Base-by-base conservation (phyloP, 2,797 vertebrate genomes). In the Phataginus tetradactyla region DNA sequence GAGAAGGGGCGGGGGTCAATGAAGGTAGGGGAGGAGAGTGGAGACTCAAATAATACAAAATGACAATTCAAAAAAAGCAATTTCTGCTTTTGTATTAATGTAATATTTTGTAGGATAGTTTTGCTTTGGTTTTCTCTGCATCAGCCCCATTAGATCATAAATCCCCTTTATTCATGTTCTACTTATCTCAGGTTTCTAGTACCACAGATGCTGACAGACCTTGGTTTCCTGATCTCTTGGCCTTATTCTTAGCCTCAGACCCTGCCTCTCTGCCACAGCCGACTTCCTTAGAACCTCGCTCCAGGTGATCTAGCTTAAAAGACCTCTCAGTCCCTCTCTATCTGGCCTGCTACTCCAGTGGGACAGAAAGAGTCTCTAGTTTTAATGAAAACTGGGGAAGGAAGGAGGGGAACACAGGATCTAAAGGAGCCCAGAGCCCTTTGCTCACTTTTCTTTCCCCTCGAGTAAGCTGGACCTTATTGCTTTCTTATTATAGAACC, bases 1-100 rank as follows among this genome's bases (percentile, higher is more conserved):
- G 29, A 71, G 42, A 68, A n/a, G 78, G 29, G 25, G 27, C 11
- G 68, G 21, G 7, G 20, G 51, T 34, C 32, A 13, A 42, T 42
- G 51, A 93, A 8, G 21, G 10, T 49, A 78, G 4, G 1, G 12
- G 11, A 68, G 20, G 61, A 68, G 37, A 75, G 27, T 39, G 21
- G 29, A 90, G 68, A 90, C 29, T 85, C 78, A 88, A 34, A 68
- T 59, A 88, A 92, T 45, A 92, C 17, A 69, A 90, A 90, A 90
- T 64, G 78, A 96, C 42, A 61, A 88, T 77, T 45, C 32, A 74
- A 96, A 91, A 86, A 72, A 85, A 91, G 49, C 49, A 72, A 88
- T 90, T 80, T 95, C 61, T 75, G 39, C 21, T 95, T 96, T 90
- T 69, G 25, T 80, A 66, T 77, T 91, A 90, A 92, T 25, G 14